Evolutionary conservation across 2,888 invertebrate genomes (phyloP).

Genomic region (Galerucella pusilla): DNA sequence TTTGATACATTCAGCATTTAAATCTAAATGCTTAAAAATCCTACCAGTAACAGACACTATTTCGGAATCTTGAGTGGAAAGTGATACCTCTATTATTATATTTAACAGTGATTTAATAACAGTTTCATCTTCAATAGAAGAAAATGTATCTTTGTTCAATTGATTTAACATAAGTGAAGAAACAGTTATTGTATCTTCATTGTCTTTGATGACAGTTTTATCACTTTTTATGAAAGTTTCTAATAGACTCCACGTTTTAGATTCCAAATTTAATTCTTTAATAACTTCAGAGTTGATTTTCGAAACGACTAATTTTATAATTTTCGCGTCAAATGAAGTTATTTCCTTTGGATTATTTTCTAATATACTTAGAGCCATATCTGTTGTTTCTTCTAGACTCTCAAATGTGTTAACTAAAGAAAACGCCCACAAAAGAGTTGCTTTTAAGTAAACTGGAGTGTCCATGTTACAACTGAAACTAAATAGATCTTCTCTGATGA

Average conservation of each 20-base stretch:
- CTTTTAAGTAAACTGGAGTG: slow-evolving; percentile 64
- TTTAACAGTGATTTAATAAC: slow-evolving; percentile 65
- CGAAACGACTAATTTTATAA: slow-evolving; percentile 52
- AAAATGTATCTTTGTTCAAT: slow-evolving; percentile 68
- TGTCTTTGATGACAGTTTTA: slow-evolving; percentile 54
- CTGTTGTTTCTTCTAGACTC: slow-evolving; percentile 54
- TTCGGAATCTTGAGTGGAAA: slow-evolving; percentile 70
- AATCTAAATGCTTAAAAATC: slow-evolving; percentile 74
- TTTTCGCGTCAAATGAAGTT: slow-evolving; percentile 49
- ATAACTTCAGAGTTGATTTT: slow-evolving; percentile 54
- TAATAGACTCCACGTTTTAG: slow-evolving; percentile 71
- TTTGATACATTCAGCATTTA: slow-evolving; percentile 73
- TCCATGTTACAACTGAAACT: slow-evolving; percentile 61
- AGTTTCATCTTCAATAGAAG: slow-evolving; percentile 66
- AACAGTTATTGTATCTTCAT: slow-evolving; percentile 38
- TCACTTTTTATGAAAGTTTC: slow-evolving; percentile 69
- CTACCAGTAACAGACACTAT: slow-evolving; percentile 72
- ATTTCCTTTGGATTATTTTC: slow-evolving; percentile 43
- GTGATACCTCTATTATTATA: slow-evolving; percentile 69
- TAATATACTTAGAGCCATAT: slow-evolving; percentile 51
- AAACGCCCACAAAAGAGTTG: slow-evolving; percentile 63
- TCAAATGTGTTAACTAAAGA: slow-evolving; percentile 53
- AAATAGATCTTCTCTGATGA: slow-evolving; percentile 54
- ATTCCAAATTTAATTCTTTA: slow-evolving; percentile 45
- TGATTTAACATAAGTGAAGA: slow-evolving; percentile 44